Evolutionary conservation across 2,797 vertebrate species (phyloP), one percentile per base, ranked within the genome.

Genomic region (Sebastes jordani): DNA sequence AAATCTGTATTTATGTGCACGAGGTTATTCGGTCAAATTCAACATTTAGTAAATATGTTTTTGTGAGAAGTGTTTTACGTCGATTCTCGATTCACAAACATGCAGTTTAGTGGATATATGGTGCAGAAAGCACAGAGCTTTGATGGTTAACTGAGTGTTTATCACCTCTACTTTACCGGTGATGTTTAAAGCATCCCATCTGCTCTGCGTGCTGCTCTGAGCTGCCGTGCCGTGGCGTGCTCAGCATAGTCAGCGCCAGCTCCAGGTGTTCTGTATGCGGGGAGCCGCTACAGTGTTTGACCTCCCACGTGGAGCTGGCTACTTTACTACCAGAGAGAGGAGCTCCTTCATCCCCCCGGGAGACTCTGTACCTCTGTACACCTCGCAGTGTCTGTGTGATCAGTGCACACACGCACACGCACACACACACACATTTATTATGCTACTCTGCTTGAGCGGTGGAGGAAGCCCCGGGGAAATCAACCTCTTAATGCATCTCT

Each of bases 401-500:
- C 91, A 79, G 66, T 34, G 49, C 18, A 4, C 61, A 11, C 73
- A 63, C 74, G 54, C 68, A 66, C 59, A 62, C 61, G 5, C 11
- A 36, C 36, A 38, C 36, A 38, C 36, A 78, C 74, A 88, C 83
- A 85, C 88, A 90, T 92, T 94, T 93, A 94, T 94, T 92, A 94
- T 93, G 89, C 86, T 88, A 81, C 89, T 93, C 81, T 93, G 89
- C 85, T 85, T 90, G 80, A 90, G 91, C 85, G 49, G 79, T 84
- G 83, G 87, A 91, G 80, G 76, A 74, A 79, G 79, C 93, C 90
- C 87, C 56, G 11, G 94, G 94, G 95, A 96, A 96, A 96, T 95
- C 94, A 94, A 89, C 88, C 92, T 93, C 93, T 95, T 95, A 95
- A 95, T 95, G 93, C 94, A 94, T 93, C 93, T 95, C 92, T 94